Base-by-base conservation (phyloP, 2,888 invertebrate species). In the Antheraea yamamai region DNA sequence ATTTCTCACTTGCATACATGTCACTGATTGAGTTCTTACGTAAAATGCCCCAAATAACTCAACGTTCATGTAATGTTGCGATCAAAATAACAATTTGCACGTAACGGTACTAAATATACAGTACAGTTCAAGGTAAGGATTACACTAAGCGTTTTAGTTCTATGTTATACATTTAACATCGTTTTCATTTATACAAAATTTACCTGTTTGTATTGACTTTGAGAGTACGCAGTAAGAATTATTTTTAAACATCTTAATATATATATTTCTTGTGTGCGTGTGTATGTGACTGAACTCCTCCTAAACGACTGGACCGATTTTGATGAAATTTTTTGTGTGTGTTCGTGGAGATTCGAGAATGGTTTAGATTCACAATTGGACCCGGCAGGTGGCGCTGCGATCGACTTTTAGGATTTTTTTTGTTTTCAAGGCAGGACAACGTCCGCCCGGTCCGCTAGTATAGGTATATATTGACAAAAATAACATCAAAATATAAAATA, bases 31-130 rank as follows among this genome's bases (percentile, higher is more conserved):
- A 87, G 83, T 87, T 87, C 85, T 91, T 91, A 90, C 91, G 91
- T 89, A 91, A 89, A 91, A 81, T 81, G 89, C 87, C 84, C 88
- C 87, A 89, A 92, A 92, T 92, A 92, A 85, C 90, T 86, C 82
- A 82, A 84, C 84, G 85, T 79, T 80, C 78, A 77, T 80, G 80
- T 82, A 83, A 87, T 85, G 85, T 82, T 81, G 82, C 81, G 80
- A 79, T 85, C 85, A 85, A 87, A 88, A 88, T 86, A 85, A 82
- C 80, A 80, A 75, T 73, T 76, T 81, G 82, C 82, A 80, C 73
- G 78, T 77, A 75, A 76, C 73, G 73, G 73, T 39, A 39, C 58
- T 51, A 61, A 61, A 72, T 72, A 75, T 72, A 20, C n/a, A 14
- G n/a, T 72, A 47, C 71, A 30, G 51, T 72, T 72, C 74, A 72